Evolutionary conservation across 2,797 vertebrate species (phyloP).

Genomic region (Phoeniculus purpureus): DNA sequence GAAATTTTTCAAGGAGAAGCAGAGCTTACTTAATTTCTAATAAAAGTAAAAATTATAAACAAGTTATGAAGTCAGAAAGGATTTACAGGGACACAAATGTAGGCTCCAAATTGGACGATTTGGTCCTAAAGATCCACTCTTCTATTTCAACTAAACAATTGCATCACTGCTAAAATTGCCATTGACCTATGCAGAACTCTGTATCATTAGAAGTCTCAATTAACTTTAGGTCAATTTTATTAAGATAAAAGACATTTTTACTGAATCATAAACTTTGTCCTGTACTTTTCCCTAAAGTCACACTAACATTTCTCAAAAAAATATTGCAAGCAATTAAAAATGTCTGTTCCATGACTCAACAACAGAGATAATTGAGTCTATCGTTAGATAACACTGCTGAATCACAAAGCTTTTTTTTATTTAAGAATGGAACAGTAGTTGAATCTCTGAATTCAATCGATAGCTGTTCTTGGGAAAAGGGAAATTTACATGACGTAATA

Average conservation of each 20-base stretch:
- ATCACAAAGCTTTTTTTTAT: constrained; percentile 30
- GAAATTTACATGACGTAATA: constrained; percentile 33
- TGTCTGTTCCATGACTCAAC: constrained; percentile 42
- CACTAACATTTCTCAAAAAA: not conserved
- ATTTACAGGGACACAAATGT: not conserved
- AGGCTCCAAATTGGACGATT: not conserved
- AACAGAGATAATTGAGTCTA: constrained; percentile 49
- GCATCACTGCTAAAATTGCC: not conserved
- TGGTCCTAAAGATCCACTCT: not conserved
- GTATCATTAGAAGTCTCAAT: constrained; percentile 11
- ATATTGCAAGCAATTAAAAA: constrained; percentile 46
- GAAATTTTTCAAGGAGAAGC: not conserved
- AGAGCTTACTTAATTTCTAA: not conserved
- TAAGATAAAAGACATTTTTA: constrained; percentile 41
- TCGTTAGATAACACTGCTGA: constrained; percentile 50
- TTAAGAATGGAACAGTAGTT: constrained; percentile 12
- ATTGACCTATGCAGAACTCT: not conserved
- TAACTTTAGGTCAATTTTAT: constrained; percentile 38
- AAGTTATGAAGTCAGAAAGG: not conserved
- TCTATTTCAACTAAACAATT: not conserved
- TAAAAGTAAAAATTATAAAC: not conserved
- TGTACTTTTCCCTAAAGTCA: constrained; percentile 46
- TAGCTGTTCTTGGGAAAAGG: not conserved
- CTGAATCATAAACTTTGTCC: constrained; percentile 21
- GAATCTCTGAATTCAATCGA: constrained; percentile 17